These are phyloP conservation scores for Chlorodrepanis virens DNA, from an alignment of 2,113 vertebrate genomes.

Conservation along the genomic window DNA sequence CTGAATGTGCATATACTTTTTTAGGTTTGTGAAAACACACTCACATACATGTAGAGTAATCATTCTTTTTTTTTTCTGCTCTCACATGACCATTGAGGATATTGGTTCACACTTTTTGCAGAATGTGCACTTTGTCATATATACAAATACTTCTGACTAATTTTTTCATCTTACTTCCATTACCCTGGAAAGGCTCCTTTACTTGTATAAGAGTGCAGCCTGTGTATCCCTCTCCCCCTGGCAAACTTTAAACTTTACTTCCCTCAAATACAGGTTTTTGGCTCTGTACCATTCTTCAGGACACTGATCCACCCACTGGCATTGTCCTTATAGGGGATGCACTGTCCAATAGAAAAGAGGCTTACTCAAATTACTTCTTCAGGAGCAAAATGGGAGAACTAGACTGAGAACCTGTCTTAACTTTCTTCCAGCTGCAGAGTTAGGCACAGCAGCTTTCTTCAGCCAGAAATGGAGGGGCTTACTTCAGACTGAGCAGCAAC, in stretches of 20 bases:
- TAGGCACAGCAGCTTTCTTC: not conserved
- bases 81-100: not conserved
- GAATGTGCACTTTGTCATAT: not conserved
- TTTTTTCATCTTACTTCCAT: not conserved
- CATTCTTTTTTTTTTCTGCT: not conserved
- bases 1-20: not conserved
- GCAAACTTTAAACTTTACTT: not conserved
- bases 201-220: not conserved
- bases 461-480: not conserved
- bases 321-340: not conserved
- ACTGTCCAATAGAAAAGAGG: not conserved
- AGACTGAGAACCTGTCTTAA: not conserved
- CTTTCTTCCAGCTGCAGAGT: not conserved
- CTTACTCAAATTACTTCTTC: not conserved
- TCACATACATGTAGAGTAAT: not conserved
- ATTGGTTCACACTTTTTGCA: not conserved
- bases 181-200: not conserved
- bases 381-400: not conserved
- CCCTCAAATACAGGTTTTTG: not conserved
- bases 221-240: not conserved
- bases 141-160: not conserved
- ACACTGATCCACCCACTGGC: not conserved
- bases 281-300: not conserved
- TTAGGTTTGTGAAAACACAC: not conserved
- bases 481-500: not conserved